phyloP scores from a whole-genome alignment of 2,888 invertebrate genomes.

The Tribolium freemani region DNA sequence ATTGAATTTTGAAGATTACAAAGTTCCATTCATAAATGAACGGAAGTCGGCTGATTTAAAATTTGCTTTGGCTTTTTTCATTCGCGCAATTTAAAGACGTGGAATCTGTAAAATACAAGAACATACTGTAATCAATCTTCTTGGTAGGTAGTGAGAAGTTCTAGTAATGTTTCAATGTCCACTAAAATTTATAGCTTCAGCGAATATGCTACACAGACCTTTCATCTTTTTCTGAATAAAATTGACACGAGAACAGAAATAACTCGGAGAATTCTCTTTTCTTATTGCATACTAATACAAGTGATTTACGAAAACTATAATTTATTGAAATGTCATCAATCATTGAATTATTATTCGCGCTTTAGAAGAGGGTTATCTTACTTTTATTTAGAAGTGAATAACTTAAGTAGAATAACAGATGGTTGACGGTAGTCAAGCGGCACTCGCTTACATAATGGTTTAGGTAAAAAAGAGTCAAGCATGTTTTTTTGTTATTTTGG shows the following conservation, averaged over 20 bases:
- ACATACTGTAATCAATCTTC: constrained; percentile 10
- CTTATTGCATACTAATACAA: too few species aligned
- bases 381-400: constrained; percentile 14
- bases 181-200: constrained; percentile 7
- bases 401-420: constrained; percentile 17
- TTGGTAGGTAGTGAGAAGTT: constrained; percentile 8
- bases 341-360: not conserved
- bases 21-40: not conserved
- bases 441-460: not conserved
- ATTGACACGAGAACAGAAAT: too few species aligned
- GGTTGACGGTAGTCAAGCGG: constrained; percentile 1
- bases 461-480: not conserved
- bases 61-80: not conserved
- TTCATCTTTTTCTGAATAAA: not conserved
- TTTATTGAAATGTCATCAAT: not conserved
- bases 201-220: not conserved
- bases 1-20: not conserved
- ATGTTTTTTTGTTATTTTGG: not conserved
- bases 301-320: too few species aligned
- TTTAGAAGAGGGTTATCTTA: constrained; percentile 1
- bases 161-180: constrained; percentile 16
- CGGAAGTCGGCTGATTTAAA: not conserved
- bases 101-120: constrained; percentile 10
- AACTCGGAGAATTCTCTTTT: too few species aligned
- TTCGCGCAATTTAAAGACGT: not conserved